Conservation (phyloP, 2,888 invertebrate species). For the Thyatira batis region DNA sequence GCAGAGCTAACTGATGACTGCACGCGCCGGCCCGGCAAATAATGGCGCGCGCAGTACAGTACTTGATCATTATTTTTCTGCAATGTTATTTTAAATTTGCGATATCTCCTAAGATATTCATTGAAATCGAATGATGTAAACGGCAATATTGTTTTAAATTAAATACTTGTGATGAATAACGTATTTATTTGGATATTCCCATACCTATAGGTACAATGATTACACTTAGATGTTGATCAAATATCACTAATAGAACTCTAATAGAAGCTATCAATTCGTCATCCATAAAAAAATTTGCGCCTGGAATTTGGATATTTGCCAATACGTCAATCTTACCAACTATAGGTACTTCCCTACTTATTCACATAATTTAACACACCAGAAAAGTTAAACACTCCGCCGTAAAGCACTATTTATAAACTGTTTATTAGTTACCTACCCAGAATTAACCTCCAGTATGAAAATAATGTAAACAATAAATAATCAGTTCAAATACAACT, state of each 20-base stretch:
- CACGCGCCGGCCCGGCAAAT: too few relatives aligned
- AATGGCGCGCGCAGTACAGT: too few relatives aligned
- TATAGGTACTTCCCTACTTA: constrained; percentile 6
- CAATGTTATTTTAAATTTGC: too few relatives aligned
- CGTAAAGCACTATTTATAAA: neutral
- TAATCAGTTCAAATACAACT: neutral
- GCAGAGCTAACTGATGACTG: too few relatives aligned
- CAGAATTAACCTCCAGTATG: neutral
- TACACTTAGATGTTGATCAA: neutral
- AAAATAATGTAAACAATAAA: neutral
- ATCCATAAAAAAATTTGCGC: constrained; percentile 31
- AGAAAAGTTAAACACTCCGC: constrained; percentile 5
- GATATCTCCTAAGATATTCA: too few relatives aligned
- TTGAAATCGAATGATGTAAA: too few relatives aligned
- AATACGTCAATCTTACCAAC: constrained; percentile 32
- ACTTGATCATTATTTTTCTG: too few relatives aligned
- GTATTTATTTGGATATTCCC: too few relatives aligned
- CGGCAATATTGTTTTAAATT: too few relatives aligned
- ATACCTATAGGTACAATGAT: too few relatives aligned
- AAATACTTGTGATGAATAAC: too few relatives aligned
- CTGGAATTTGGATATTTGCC: constrained; percentile 44
- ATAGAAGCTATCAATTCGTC: constrained; percentile 32
- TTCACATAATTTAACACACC: constrained; percentile 5
- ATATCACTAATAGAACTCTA: constrained; percentile 10
- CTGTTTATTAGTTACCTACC: neutral